Base-by-base conservation (phyloP, 2,797 vertebrate species). In the Distichodus sexfasciatus region DNA sequence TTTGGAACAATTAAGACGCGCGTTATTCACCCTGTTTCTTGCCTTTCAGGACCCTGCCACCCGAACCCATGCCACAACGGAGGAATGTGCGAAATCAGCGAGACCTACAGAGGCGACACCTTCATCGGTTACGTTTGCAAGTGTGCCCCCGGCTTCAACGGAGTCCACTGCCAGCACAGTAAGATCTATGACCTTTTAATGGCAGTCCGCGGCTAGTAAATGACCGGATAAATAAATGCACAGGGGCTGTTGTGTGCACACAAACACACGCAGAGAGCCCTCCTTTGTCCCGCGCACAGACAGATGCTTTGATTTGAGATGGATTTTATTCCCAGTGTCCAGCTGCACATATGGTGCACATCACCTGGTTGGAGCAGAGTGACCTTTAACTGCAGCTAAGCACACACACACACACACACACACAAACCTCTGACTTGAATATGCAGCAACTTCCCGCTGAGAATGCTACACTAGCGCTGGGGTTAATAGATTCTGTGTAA, bases 91-190 rank as follows among this genome's bases (percentile, higher is more conserved):
- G 94, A 96, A 91, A 94, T 98, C 75, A 98, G 96, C 17, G 95
- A 97, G 89, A 94, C 94, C 0, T 98, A 94, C 86, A 88, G 96
- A 72, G 97, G 96, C 0, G 97, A 99, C 82, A 98, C 96, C 1
- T 99, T 99, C 86, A 96, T 98, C 59, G 97, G 94, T 76, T 99
- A 99, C 2, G 79, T 96, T 77, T 99, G 97, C 87, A 96, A 95
- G 86, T 99, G 97, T 87, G 91, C 90, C 15, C 82, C 81, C 35
- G 97, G 96, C 78, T 99, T 97, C 84, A 97, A 91, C 73, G 96
- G 97, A 75, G 89, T 97, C 81, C 97, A 98, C 88, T 98, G 97
- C 86, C 96, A 99, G 77, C 96, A 98, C 90, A 99, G 97, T 99
- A 93, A 96, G 96, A 93, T 26, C 40, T 29, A 12, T 26, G 33